Evolutionary conservation across 2,888 invertebrate genomes (phyloP), one percentile per base, ranked within the genome.

Genomic region (Prostheceraeus crozeri): DNA sequence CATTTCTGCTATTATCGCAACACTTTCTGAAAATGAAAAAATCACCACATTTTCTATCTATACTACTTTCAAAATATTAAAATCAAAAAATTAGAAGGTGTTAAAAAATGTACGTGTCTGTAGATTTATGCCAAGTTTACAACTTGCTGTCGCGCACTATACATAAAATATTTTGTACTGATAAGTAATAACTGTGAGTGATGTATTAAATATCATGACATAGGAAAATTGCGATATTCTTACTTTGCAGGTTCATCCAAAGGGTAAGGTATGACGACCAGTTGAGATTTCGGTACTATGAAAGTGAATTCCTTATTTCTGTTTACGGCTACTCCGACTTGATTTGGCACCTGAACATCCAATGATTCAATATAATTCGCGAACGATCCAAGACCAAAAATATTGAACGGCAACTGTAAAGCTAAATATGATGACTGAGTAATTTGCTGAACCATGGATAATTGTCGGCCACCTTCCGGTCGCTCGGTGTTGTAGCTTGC

Each of bases 261-360:
- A 3, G 88, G 89, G 62, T 75, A 67, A 10, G 96, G 96, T 62
- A 94, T 87, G 1, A 98, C 86, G 31, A 94, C 87, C 76, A 98
- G 85, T 77, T 98, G 94, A 0, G 94, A 93, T 73, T 98, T 96
- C 0, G 96, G 96, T 72, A 98, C 94, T 56, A 93, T 84, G 75
- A 60, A 60, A 23, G 59, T 33, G 14, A 59, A 59, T 10, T 14
- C 14, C n/a, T 27, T 16, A 10, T 19, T 14, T 21, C 8, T 10
- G 11, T 10, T 35, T 11, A 11, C 10, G 35, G 31, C 11, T 11
- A 52, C 31, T 33, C 10, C 4, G 11, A 59, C 14, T 28, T 3
- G 3, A 30, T 63, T 64, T 23, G 78, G 76, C 11, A 80, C 70
- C 6, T 89, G 87, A 1, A 91, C 87, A 58, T 83, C 84, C 31